Percentiles rank a stretch among this genome's conserved stretches.
Conservation (phyloP, 2,113 vertebrate genomes). For the Cinclus cinclus region DNA sequence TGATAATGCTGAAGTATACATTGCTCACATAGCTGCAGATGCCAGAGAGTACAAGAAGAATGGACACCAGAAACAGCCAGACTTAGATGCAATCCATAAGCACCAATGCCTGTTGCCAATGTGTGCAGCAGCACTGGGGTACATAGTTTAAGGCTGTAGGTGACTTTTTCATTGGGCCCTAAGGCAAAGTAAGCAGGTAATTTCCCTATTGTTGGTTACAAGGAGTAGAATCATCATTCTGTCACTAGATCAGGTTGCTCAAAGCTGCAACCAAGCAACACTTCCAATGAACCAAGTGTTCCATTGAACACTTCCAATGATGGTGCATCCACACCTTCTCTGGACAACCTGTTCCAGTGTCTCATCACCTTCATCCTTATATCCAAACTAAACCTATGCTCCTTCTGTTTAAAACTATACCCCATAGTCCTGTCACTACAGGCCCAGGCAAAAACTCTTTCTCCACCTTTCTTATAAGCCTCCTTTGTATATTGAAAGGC, state of each 20-base stretch:
- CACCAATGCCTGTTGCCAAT: neutral
- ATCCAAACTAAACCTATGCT: neutral
- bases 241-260: neutral
- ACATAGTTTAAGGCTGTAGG: neutral
- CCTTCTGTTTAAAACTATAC: neutral
- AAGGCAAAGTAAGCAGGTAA: neutral
- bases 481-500: neutral
- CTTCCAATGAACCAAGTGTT: neutral
- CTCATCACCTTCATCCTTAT: neutral
- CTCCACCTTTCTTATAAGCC: neutral
- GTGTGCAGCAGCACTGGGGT: neutral
- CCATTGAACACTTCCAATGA: neutral
- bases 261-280: neutral
- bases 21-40: neutral
- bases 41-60: neutral
- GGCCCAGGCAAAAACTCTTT: neutral
- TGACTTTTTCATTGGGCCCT: neutral
- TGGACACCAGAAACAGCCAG: neutral
- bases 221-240: neutral
- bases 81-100: neutral
- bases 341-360: neutral
- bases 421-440: neutral
- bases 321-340: neutral
- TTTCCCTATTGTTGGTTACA: neutral
- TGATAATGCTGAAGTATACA: neutral